Base-by-base conservation (phyloP, 2,113 vertebrate species). In the Prietella phreatophila region DNA sequence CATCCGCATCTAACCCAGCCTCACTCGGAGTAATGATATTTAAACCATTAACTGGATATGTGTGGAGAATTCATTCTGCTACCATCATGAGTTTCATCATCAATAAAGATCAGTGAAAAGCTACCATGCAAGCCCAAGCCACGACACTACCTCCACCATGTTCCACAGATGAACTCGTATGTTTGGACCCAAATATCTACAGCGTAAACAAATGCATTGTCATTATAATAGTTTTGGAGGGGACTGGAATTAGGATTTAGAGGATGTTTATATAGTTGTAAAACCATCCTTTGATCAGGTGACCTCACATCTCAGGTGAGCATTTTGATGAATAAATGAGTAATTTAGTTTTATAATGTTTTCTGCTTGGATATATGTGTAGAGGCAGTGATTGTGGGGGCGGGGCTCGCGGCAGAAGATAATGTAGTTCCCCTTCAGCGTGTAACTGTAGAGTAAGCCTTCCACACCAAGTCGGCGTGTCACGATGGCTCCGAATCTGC, bases 1-100 rank as follows among this genome's bases (percentile, higher is more conserved):
- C 83, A 95, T 95, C 50, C 83, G 53, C 42, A 88, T n/a, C 5
- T 95, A 84, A 88, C n/a, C 33, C 39, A 0, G 0, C 50, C 11
- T 4, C 25, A 14, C 11, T 30, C 58, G 0, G 22, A 39, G 5
- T 7, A 3, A 42, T 0, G 19, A 27, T 5, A 4, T 39, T 11
- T 19, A 11, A 36, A 25, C 14, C 0, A 15, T 25, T 47, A 22
- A 20, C 22, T 20, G 15, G 9, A 4, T n/a, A 25, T 7, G 47
- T 50, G 9, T 10, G 47, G 1, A 50, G 47, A 50, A 10, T 50
- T 50, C 9, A 50, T 50, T 50, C 47, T 50, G 47, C 47, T 47
- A 9, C 47, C 47, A 50, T 10, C 47, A 50, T 10, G 47, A 50
- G 47, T 50, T 50, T 5, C 8, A 50, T 50, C 47, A 9, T 50